Percentiles rank a stretch among this genome's conserved stretches.
Conservation (phyloP, 1,140 invertebrate genomes). For the Proales similis region DNA sequence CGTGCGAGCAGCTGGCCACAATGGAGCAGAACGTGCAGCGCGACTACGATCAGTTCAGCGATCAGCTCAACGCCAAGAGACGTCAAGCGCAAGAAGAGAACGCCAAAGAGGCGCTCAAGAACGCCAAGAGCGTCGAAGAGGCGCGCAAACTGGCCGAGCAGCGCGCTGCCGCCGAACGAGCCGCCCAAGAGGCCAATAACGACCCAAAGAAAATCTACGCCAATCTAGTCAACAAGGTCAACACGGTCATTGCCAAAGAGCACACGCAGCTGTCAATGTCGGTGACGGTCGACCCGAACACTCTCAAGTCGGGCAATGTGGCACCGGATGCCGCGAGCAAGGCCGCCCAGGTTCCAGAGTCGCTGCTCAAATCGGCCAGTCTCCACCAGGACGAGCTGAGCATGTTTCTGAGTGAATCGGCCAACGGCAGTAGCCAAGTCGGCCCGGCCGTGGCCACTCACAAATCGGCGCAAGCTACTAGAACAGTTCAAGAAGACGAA, state of each 20-base stretch:
- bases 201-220: conserved; percentile 13
- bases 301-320: too few species aligned
- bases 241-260: conserved; percentile 3
- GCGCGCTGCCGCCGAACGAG: background rate
- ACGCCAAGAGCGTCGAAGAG: conserved; percentile 40
- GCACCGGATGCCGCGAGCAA: too few species aligned
- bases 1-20: conserved; percentile 70
- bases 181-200: conserved; percentile 9
- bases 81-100: conserved; percentile 46
- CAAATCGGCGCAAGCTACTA: too few species aligned
- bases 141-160: conserved; percentile 24
- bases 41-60: conserved; percentile 44
- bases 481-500: too few species aligned
- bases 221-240: conserved; percentile 32
- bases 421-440: too few species aligned
- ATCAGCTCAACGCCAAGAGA: conserved; percentile 43
- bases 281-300: conserved; percentile 30
- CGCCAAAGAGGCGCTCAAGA: conserved; percentile 42
- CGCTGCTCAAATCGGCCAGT: too few species aligned
- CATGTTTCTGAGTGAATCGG: too few species aligned
- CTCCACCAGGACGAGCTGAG: too few species aligned
- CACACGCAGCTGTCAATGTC: conserved; percentile 22
- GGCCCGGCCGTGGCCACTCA: too few species aligned
- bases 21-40: conserved; percentile 38
- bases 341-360: too few species aligned